phyloP scores from a whole-genome alignment of 1,140 invertebrate genomes.

The Mya arenaria region DNA sequence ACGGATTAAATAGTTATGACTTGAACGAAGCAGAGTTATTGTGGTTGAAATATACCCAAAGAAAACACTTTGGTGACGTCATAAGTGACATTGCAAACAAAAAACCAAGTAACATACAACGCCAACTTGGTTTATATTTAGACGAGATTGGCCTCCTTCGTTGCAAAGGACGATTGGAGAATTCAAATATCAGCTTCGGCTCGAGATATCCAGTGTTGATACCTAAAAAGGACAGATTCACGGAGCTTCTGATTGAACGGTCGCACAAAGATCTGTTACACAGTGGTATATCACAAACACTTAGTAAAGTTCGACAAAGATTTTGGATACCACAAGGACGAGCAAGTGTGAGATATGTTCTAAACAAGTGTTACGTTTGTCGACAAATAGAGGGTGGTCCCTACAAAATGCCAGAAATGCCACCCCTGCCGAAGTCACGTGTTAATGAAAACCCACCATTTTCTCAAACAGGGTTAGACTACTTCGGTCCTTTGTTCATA shows the following conservation, averaged over 20 bases:
- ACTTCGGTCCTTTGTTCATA: background rate
- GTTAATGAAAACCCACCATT: constrained; percentile 1
- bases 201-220: background rate
- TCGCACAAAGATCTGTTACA: background rate
- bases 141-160: background rate
- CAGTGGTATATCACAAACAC: background rate
- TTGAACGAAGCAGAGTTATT: too few species aligned
- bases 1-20: too few species aligned
- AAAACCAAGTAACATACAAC: background rate
- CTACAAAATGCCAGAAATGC: background rate
- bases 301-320: background rate
- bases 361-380: background rate
- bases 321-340: background rate
- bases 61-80: too few species aligned
- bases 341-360: background rate
- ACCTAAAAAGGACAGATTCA: background rate
- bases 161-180: background rate
- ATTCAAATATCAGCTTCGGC: background rate
- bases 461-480: background rate
- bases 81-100: background rate
- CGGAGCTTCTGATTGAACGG: background rate
- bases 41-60: too few species aligned
- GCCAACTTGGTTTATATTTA: background rate
- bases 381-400: background rate
- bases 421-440: background rate